phyloP scores from a whole-genome alignment of 2,113 vertebrate genomes.

The Aleadryas rufinucha region DNA sequence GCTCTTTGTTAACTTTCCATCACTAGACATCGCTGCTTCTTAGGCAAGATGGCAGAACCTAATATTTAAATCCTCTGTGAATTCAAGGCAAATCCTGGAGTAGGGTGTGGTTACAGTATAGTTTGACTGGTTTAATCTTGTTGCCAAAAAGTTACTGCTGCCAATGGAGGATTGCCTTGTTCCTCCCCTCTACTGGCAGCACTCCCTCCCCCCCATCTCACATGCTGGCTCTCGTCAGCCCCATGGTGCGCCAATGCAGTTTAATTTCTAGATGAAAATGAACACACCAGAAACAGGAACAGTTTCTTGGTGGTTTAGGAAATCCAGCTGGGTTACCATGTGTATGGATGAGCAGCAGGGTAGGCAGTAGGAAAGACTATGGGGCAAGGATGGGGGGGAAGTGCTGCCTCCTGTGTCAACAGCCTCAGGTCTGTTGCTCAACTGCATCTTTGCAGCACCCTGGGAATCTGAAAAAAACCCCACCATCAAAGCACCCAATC shows the following conservation, averaged over 20 bases:
- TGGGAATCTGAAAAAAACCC: background rate
- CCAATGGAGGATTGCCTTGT: background rate
- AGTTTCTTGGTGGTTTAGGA: background rate
- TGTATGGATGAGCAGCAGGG: background rate
- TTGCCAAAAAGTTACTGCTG: background rate
- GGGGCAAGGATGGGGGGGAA: background rate
- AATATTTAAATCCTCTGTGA: background rate
- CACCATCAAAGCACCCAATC: background rate
- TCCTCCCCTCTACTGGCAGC: background rate
- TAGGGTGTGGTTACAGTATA: slow-evolving; percentile 4
- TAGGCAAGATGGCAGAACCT: background rate
- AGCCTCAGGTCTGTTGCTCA: background rate
- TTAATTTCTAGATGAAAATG: background rate
- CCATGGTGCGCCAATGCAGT: background rate
- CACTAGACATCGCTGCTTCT: background rate
- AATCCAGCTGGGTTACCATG: accelerated
- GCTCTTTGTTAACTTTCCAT: background rate
- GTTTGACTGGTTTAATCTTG: background rate
- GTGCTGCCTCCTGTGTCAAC: background rate
- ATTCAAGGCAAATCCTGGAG: background rate
- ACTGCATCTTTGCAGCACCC: background rate
- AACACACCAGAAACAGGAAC: background rate
- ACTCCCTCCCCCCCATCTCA: background rate
- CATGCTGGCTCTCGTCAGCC: background rate
- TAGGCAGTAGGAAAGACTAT: accelerated